phyloP scores from a whole-genome alignment of 2,888 invertebrate species.

The Ennomos fuscantarius region DNA sequence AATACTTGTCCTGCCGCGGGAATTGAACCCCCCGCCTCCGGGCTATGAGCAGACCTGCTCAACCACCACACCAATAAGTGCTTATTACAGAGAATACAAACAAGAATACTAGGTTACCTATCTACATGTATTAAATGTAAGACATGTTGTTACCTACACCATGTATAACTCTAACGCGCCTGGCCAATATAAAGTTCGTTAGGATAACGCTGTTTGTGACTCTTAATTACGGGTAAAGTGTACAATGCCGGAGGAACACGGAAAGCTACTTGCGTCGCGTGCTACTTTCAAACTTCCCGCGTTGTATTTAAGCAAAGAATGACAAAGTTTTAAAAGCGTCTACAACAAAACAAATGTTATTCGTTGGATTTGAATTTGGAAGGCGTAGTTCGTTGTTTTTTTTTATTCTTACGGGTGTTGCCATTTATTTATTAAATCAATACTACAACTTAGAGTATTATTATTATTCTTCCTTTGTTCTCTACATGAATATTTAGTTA shows the following conservation, averaged over 20 bases:
- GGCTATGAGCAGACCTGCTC: too few relatives aligned
- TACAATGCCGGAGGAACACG: slow-evolving; percentile 41
- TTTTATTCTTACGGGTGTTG: too few relatives aligned
- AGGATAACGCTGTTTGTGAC: slow-evolving; percentile 53
- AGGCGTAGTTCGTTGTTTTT: slow-evolving; percentile 1
- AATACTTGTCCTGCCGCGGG: too few relatives aligned
- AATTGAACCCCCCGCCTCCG: too few relatives aligned
- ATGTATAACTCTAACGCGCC: slow-evolving; percentile 31
- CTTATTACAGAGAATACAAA: too few relatives aligned
- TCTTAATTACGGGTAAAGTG: slow-evolving; percentile 55
- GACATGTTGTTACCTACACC: not conserved
- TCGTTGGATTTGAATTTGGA: slow-evolving; percentile 39
- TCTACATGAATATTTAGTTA: too few relatives aligned
- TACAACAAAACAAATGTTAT: slow-evolving; percentile 26
- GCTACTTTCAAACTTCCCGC: slow-evolving; percentile 32
- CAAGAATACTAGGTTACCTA: too few relatives aligned
- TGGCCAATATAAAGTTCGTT: slow-evolving; percentile 51
- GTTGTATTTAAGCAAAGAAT: slow-evolving; percentile 34
- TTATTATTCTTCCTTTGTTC: too few relatives aligned
- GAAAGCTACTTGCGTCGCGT: slow-evolving; percentile 43
- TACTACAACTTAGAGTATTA: too few relatives aligned
- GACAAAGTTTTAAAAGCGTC: slow-evolving; percentile 40
- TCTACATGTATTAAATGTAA: too few relatives aligned
- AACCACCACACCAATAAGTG: too few relatives aligned
- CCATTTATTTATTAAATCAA: too few relatives aligned